These are phyloP conservation scores for Latrodectus elegans DNA, from an alignment of 2,888 invertebrate species.

Conservation along the genomic window DNA sequence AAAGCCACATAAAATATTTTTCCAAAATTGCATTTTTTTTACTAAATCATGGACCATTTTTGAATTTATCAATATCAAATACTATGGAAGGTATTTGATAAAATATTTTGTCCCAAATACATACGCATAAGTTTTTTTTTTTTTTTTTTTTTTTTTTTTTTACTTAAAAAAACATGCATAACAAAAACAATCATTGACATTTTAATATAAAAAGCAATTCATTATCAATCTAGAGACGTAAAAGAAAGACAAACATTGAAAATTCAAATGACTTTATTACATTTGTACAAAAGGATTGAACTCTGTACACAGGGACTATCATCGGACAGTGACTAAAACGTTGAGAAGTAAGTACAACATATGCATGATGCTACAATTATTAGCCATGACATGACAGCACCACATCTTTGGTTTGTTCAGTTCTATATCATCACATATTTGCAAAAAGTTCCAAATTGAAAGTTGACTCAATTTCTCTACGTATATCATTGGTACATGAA, in stretches of 20 bases:
- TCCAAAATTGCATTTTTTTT: no score
- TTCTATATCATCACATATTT: not conserved
- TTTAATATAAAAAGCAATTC: no score
- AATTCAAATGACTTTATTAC: slow-evolving; percentile 59
- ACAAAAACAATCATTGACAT: no score
- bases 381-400: slow-evolving; percentile 13
- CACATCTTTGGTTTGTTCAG: slow-evolving; percentile 56
- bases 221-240: no score
- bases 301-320: slow-evolving; percentile 38
- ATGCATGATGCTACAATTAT: slow-evolving; percentile 11
- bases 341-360: slow-evolving; percentile 42
- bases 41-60: no score
- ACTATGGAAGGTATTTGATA: no score
- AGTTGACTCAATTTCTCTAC: not conserved
- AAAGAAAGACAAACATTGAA: not conserved
- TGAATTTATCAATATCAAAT: no score
- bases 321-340: slow-evolving; percentile 40
- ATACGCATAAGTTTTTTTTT: no score
- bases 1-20: no score
- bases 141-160: no score
- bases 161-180: no score
- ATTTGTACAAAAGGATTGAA: slow-evolving; percentile 61
- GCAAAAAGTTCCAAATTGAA: not conserved
- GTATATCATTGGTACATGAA: slow-evolving; percentile 2
- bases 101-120: no score